phyloP scores from a whole-genome alignment of 1,140 invertebrate species.

The Bacillus rossius region DNA sequence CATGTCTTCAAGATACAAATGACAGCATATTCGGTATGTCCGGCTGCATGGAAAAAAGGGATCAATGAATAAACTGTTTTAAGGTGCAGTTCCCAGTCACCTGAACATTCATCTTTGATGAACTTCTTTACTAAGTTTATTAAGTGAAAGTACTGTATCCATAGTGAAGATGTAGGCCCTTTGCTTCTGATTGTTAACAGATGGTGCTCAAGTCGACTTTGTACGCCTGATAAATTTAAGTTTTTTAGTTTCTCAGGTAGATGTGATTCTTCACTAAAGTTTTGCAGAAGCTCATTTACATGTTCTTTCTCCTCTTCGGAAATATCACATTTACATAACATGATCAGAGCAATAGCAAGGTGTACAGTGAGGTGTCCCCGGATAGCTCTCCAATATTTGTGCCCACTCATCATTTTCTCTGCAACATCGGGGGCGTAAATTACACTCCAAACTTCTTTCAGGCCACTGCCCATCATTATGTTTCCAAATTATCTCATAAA shows the following conservation, averaged over 20 bases:
- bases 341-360: too few species aligned
- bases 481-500: constrained; percentile 34
- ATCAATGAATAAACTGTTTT: constrained; percentile 36
- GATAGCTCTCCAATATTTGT: constrained; percentile 39
- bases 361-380: constrained; percentile 30
- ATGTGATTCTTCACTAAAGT: too few species aligned
- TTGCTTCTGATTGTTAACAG: constrained; percentile 22
- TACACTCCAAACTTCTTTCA: constrained; percentile 30
- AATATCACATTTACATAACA: too few species aligned
- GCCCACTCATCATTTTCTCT: constrained; percentile 36
- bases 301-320: too few species aligned
- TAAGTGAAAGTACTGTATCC: constrained; percentile 43
- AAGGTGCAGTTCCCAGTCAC: constrained; percentile 35
- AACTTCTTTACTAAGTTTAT: constrained; percentile 36
- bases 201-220: too few species aligned
- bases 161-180: constrained; percentile 38
- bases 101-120: constrained; percentile 35
- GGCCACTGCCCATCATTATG: constrained; percentile 38
- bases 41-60: constrained; percentile 39
- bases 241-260: too few species aligned
- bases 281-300: too few species aligned
- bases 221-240: too few species aligned
- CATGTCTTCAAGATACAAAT: constrained; percentile 31
- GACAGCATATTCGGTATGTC: constrained; percentile 34
- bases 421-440: constrained; percentile 32